Conservation (phyloP, 2,797 vertebrate genomes). For the Spea hammondii region DNA sequence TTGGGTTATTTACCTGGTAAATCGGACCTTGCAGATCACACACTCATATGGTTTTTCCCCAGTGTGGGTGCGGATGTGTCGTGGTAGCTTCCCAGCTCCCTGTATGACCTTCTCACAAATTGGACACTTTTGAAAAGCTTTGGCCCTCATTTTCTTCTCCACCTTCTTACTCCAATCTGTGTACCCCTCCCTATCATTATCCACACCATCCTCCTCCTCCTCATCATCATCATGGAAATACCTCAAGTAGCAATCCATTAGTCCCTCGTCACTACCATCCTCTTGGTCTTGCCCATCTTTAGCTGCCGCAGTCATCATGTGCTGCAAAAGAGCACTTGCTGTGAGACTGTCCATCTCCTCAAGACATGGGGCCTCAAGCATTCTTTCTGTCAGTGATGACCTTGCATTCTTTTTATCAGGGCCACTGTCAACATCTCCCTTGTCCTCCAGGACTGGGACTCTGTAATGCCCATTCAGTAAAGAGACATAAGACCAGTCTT, state of each 20-base stretch:
- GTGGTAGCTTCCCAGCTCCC: constrained; percentile 97
- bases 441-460: constrained; percentile 57
- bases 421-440: constrained; percentile 59
- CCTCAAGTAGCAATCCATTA: constrained; percentile 99
- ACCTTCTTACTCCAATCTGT: constrained; percentile 76
- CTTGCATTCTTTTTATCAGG: constrained; percentile 65
- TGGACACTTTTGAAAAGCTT: constrained; percentile 99
- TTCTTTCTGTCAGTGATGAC: constrained; percentile 62
- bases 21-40: constrained; percentile 96
- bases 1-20: constrained; percentile 83
- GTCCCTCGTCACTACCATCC: constrained; percentile 80
- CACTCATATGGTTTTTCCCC: constrained; percentile 98
- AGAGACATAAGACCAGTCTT: constrained; percentile 51
- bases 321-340: constrained; percentile 88
- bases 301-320: constrained; percentile 93
- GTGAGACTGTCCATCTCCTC: constrained; percentile 76
- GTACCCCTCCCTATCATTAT: constrained; percentile 78
- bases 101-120: constrained; percentile 99
- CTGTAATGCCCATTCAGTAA: constrained; percentile 26
- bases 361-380: constrained; percentile 47
- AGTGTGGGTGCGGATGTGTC: constrained; percentile 97
- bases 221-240: constrained; percentile 89
- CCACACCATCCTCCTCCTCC: constrained; percentile 73
- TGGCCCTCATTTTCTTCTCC: constrained; percentile 97
- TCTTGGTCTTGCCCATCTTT: constrained; percentile 76